phyloP scores from a whole-genome alignment of 2,888 invertebrate species.

The Dicyrtoma fusca region DNA sequence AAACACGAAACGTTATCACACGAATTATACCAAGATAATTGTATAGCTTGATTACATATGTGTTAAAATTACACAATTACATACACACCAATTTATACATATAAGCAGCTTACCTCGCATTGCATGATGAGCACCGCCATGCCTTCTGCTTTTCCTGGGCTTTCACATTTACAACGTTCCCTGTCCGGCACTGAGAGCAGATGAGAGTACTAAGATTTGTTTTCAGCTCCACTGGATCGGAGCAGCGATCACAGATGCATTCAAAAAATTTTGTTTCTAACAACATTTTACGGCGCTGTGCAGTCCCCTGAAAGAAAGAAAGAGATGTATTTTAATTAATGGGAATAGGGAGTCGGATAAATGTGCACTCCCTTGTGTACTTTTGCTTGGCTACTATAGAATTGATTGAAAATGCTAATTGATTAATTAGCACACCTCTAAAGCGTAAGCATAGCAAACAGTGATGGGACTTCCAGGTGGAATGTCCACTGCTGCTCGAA shows the following conservation, averaged over 20 bases:
- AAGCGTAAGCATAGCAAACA: constrained; percentile 49
- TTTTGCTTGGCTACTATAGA: too few relatives aligned
- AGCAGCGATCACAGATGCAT: constrained; percentile 47
- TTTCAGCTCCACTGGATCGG: constrained; percentile 44
- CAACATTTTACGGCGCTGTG: constrained; percentile 48
- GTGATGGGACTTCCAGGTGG: constrained; percentile 45
- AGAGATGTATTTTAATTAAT: too few relatives aligned
- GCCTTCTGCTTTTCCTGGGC: constrained; percentile 39
- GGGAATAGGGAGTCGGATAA: too few relatives aligned
- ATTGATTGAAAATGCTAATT: too few relatives aligned
- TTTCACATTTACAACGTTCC: constrained; percentile 39
- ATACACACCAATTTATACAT: constrained; percentile 9
- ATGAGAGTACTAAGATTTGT: constrained; percentile 44
- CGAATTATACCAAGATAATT: neutral
- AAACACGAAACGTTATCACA: neutral
- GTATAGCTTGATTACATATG: too few relatives aligned
- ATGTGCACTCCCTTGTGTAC: too few relatives aligned
- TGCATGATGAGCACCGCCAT: constrained; percentile 48
- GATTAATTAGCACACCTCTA: constrained; percentile 50
- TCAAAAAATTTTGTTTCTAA: constrained; percentile 52
- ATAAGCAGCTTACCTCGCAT: constrained; percentile 40
- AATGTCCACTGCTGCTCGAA: constrained; percentile 52
- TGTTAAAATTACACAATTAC: neutral
- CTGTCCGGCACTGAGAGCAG: constrained; percentile 46
- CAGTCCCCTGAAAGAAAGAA: constrained; percentile 38